These are phyloP conservation scores for Harlomillsia oculata DNA, from an alignment of 1,140 invertebrate genomes.

Conservation along the genomic window DNA sequence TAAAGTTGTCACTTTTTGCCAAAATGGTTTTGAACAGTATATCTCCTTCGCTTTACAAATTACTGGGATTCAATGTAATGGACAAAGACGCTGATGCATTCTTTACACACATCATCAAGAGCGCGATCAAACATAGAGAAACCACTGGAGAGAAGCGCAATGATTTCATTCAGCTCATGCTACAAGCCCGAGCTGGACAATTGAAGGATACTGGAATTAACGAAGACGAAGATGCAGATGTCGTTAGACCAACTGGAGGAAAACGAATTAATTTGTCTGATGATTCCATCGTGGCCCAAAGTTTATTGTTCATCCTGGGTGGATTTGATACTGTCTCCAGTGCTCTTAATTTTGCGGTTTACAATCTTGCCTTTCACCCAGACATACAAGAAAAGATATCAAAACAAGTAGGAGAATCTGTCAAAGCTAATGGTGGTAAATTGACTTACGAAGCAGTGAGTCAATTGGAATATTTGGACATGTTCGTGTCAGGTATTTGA, in stretches of 20 bases:
- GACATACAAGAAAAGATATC: conserved; percentile 45
- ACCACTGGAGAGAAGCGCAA: conserved; percentile 10
- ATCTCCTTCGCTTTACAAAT: no score
- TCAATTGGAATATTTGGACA: conserved; percentile 38
- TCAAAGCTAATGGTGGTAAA: conserved; percentile 38
- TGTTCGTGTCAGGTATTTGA: conserved; percentile 30
- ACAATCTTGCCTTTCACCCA: conserved; percentile 47
- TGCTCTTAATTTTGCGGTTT: conserved; percentile 39
- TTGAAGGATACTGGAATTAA: conserved; percentile 10
- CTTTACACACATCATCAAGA: not conserved
- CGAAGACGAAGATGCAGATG: not conserved
- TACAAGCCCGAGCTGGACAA: conserved; percentile 36
- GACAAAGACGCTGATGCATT: not conserved
- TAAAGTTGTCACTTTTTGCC: no score
- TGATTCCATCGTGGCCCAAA: conserved; percentile 13
- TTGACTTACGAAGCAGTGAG: conserved; percentile 35
- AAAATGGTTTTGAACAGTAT: no score
- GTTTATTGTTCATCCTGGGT: conserved; percentile 38
- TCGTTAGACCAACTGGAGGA: not conserved
- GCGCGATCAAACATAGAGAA: not conserved
- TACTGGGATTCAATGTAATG: not conserved
- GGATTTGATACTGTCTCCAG: conserved; percentile 46
- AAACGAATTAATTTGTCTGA: conserved; percentile 14
- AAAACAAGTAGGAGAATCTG: conserved; percentile 39
- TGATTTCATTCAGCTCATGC: conserved; percentile 42